These are phyloP conservation scores for Rhopalosiphum padi DNA, from an alignment of 1,140 invertebrate species.

Conservation along the genomic window DNA sequence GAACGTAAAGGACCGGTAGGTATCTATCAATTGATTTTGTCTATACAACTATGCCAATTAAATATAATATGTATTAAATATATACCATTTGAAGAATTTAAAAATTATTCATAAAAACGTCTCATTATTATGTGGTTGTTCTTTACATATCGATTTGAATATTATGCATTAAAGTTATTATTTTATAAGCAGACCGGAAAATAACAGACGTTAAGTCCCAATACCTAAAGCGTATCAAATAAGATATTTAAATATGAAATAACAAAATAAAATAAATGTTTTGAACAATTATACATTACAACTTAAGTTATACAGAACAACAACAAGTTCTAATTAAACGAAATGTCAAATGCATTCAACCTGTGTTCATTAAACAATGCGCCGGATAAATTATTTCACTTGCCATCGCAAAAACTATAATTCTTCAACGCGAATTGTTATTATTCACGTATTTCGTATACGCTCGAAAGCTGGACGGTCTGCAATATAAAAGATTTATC, in stretches of 20 bases:
- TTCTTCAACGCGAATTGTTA: not conserved
- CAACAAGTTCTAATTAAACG: slow-evolving; percentile 20
- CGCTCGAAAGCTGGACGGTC: not conserved
- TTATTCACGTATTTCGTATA: slow-evolving; percentile 9
- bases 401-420: slow-evolving; percentile 7
- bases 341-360: slow-evolving; percentile 31
- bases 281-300: not conserved
- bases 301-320: not conserved
- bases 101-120: too few species aligned
- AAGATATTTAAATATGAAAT: slow-evolving; percentile 12
- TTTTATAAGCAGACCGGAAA: not conserved
- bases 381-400: slow-evolving; percentile 2
- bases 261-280: not conserved
- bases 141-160: not conserved
- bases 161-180: not conserved
- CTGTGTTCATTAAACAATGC: not conserved
- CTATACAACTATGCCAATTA: too few species aligned
- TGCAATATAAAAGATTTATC: slow-evolving; percentile 29
- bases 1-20: not conserved
- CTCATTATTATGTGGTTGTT: too few species aligned
- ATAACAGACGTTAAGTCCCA: not conserved
- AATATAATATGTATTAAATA: too few species aligned
- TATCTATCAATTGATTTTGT: not conserved
- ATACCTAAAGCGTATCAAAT: not conserved
- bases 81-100: not conserved